phyloP scores from a whole-genome alignment of 2,113 vertebrate genomes.

The Oostethus manadensis region DNA sequence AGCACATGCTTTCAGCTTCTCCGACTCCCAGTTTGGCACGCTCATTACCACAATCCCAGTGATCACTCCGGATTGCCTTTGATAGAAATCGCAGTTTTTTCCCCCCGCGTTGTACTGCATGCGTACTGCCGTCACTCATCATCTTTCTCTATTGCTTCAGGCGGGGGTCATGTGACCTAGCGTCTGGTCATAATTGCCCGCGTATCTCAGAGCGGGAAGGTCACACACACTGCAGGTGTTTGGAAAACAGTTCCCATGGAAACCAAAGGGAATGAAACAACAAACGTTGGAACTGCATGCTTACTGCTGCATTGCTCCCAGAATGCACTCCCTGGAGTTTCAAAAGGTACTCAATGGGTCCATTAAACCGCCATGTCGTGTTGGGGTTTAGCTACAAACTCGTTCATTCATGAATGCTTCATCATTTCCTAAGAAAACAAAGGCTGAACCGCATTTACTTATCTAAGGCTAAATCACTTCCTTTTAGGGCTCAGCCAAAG shows the following conservation, averaged over 20 bases:
- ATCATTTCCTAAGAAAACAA: neutral
- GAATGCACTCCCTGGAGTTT: slow-evolving; percentile 14
- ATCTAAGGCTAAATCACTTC: slow-evolving; percentile 5
- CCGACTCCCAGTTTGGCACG: slow-evolving; percentile 10
- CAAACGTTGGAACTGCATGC: slow-evolving; percentile 8
- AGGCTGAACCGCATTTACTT: slow-evolving; percentile 2
- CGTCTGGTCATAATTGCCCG: slow-evolving; percentile 30
- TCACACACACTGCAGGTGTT: slow-evolving; percentile 20
- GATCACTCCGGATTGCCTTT: slow-evolving; percentile 25
- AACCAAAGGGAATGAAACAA: slow-evolving; percentile 21
- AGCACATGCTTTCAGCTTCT: slow-evolving; percentile 19
- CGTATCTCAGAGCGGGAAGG: slow-evolving; percentile 8
- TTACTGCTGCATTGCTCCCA: neutral
- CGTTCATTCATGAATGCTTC: neutral
- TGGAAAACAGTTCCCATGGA: slow-evolving; percentile 39
- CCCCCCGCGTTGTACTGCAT: neutral
- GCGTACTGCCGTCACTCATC: neutral
- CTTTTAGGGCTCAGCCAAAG: neutral
- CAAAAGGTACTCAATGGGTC: slow-evolving; percentile 16
- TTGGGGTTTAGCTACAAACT: slow-evolving; percentile 3
- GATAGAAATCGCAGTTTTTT: slow-evolving; percentile 16
- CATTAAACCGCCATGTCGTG: slow-evolving; percentile 13
- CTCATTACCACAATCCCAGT: slow-evolving; percentile 15
- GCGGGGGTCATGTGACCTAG: slow-evolving; percentile 28
- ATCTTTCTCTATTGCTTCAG: slow-evolving; percentile 2